Percentiles rank a stretch among this genome's conserved stretches.
phyloP scores from a whole-genome alignment of 2,113 vertebrate species.

The Dasyprocta punctata region DNA sequence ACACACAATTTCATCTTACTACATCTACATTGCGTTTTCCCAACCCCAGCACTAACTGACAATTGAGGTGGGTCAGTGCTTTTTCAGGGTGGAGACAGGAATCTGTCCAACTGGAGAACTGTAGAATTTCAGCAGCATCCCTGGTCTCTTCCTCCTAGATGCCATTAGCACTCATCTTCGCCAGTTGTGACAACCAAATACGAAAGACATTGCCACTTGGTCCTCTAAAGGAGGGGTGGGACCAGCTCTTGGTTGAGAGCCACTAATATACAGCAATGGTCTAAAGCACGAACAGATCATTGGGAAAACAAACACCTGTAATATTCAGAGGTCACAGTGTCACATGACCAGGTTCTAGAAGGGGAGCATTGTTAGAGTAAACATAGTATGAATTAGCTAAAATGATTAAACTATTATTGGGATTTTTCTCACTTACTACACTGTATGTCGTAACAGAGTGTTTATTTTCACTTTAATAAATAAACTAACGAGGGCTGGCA shows the following conservation, averaged over 20 bases:
- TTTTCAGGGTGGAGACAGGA: not conserved
- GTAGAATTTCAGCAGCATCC: not conserved
- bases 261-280: not conserved
- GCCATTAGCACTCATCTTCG: not conserved
- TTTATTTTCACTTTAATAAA: slow-evolving; percentile 34
- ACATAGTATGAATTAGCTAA: slow-evolving; percentile 37
- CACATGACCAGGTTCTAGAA: slow-evolving; percentile 24
- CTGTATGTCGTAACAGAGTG: not conserved
- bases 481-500: not conserved
- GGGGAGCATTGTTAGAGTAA: slow-evolving; percentile 12
- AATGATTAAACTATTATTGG: slow-evolving; percentile 16
- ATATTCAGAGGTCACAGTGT: slow-evolving; percentile 9
- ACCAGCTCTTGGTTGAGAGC: slow-evolving; percentile 3
- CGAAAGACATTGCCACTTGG: not conserved
- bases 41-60: not conserved
- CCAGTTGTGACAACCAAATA: slow-evolving; percentile 19
- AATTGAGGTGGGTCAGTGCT: not conserved
- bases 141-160: not conserved
- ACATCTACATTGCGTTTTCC: not conserved
- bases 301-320: not conserved
- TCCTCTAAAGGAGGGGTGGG: not conserved
- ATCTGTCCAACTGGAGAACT: not conserved
- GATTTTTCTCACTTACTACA: slow-evolving; percentile 4
- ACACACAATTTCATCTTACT: not conserved
- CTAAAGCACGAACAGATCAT: slow-evolving; percentile 23